A percentile compares a stretch with the other conserved stretches of the same genome.
Evolutionary conservation across 2,797 vertebrate genomes (phyloP).

Genomic region (Botia almorhae): DNA sequence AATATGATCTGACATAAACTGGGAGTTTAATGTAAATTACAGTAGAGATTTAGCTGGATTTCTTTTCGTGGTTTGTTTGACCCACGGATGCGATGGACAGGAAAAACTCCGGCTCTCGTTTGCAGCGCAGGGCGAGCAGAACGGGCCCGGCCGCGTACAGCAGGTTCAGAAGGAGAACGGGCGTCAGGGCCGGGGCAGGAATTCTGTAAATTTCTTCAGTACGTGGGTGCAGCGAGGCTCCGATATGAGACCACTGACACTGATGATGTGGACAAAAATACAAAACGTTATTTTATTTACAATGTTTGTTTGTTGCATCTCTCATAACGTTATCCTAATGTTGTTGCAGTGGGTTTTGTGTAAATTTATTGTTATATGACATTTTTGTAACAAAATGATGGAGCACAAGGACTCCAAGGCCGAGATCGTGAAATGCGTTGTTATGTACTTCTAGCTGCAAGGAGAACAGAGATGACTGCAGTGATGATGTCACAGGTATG

Average conservation of each 20-base stretch:
- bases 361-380: neutral
- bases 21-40: neutral
- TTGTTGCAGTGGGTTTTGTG: too few species aligned
- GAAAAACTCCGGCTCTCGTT: conserved; percentile 81
- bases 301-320: neutral
- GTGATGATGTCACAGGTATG: conserved; percentile 31
- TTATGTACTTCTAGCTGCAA: neutral
- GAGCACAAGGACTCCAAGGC: neutral
- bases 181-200: conserved; percentile 75
- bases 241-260: conserved; percentile 89
- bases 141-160: conserved; percentile 78
- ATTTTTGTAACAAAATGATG: conserved; percentile 1
- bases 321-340: too few species aligned
- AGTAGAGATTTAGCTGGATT: conserved; percentile 57
- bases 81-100: conserved; percentile 53
- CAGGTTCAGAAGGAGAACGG: conserved; percentile 79
- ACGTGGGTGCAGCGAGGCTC: conserved; percentile 83
- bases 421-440: neutral
- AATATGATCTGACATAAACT: too few species aligned
- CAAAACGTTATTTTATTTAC: neutral
- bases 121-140: conserved; percentile 82
- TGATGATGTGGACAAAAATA: conserved; percentile 55
- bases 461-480: conserved; percentile 31
- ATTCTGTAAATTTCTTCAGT: conserved; percentile 86
- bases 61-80: conserved; percentile 73